A percentile compares a stretch with the other conserved stretches of the same genome.
These are phyloP conservation scores for Australoheros facetus DNA, from an alignment of 2,797 vertebrate genomes.

Conservation along the genomic window DNA sequence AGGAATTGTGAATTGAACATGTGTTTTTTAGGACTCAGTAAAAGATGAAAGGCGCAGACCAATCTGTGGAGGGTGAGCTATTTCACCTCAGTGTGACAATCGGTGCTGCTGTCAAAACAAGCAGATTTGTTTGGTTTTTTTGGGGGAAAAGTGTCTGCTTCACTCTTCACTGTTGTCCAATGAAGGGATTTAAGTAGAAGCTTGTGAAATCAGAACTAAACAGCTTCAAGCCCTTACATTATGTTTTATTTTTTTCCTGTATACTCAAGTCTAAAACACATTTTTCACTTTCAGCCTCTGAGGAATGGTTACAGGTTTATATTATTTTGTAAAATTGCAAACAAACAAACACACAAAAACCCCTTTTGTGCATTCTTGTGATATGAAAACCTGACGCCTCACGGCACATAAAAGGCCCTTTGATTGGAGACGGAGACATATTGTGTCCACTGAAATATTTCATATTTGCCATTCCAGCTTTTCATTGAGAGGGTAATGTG, in stretches of 20 bases:
- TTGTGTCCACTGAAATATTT: no score
- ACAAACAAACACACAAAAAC: no score
- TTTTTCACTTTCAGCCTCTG: no score
- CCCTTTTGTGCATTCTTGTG: background rate
- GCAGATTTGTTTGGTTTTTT: background rate
- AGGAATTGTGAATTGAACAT: slow-evolving; percentile 76
- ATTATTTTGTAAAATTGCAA: background rate
- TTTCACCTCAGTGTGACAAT: slow-evolving; percentile 69
- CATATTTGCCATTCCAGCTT: no score
- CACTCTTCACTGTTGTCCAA: background rate
- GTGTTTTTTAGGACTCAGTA: slow-evolving; percentile 77
- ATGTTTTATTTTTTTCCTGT: fast-evolving
- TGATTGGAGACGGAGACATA: no score
- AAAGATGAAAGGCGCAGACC: slow-evolving; percentile 76
- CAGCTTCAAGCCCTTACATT: background rate
- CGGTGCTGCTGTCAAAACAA: slow-evolving; percentile 22
- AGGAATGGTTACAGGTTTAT: background rate
- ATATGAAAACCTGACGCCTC: background rate
- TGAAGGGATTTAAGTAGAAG: background rate
- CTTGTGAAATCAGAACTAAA: background rate
- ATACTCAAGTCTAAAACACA: background rate
- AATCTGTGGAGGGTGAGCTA: slow-evolving; percentile 54
- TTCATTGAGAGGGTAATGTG: no score
- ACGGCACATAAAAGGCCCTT: background rate
- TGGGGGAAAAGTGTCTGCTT: background rate